Base-by-base conservation (phyloP, 2,888 invertebrate species). In the Phyllotreta cruciferae region DNA sequence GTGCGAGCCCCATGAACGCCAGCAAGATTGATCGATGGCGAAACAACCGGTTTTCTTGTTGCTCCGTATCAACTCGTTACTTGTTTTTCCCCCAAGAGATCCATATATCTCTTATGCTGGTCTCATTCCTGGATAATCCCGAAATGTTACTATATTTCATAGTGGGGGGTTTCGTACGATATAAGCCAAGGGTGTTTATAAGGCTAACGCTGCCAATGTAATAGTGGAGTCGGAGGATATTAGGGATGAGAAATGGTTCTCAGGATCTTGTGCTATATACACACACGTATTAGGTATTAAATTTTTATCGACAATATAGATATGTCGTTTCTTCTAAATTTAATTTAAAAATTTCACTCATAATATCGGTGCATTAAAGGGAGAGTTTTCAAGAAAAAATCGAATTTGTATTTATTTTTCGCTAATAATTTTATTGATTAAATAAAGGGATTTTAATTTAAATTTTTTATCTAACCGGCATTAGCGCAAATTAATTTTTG, bases 91-190 rank as follows among this genome's bases (percentile, higher is more conserved):
- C 69, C 56, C 67, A 7, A 34, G 70, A 63, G 70, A 62, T 54
- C 64, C 56, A 70, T 68, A 68, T 57, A 68, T 66, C 70, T 65
- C 36, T 62, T 60, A 62, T 63, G 44, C 62, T 64, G 41, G 61
- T 58, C 69, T 67, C 56, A 63, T 66, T 66, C 53, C 47, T 9
- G 13, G 66, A 66, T 66, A 66, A 67, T 67, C 57, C 54, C 35
- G 54, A 58, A 62, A 66, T 62, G 60, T 64, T 60, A 69, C 66
- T 62, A 66, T 64, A 67, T 66, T 66, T 67, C 63, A 67, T 65
- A 52, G 34, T 50, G 24, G 11, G 45, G 44, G 55, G 24, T 24
- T 24, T 62, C 65, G 34, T 52, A 58, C 45, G 56, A 60, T 62
- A 53, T 60, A 60, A 60, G 36, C 39, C 7, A 52, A 39, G 36